These are phyloP conservation scores for Prolemur simus DNA, from an alignment of 2,113 vertebrate genomes.

Conservation along the genomic window DNA sequence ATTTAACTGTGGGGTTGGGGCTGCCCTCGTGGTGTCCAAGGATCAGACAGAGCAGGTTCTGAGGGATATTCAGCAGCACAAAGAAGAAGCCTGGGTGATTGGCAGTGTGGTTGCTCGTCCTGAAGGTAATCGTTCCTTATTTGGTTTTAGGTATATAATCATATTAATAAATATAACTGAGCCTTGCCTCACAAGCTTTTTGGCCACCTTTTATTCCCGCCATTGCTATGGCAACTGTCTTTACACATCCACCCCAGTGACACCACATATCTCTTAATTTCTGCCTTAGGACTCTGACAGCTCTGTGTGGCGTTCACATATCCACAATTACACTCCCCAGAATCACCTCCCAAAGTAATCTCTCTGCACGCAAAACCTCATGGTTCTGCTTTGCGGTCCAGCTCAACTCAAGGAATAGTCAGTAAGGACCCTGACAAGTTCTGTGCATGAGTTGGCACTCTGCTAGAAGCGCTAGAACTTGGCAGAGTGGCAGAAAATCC, in stretches of 20 bases:
- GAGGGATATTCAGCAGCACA: conserved; percentile 82
- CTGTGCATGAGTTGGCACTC: background rate
- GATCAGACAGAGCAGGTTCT: conserved; percentile 87
- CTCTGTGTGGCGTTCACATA: background rate
- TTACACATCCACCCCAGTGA: background rate
- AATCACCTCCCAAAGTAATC: background rate
- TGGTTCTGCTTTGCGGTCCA: background rate
- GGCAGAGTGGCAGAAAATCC: background rate
- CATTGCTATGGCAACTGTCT: background rate
- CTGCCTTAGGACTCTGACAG: background rate
- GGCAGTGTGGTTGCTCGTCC: conserved; percentile 86
- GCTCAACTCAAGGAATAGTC: background rate
- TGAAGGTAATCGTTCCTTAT: conserved; percentile 82
- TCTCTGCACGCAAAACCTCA: rapidly evolving
- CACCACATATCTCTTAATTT: background rate
- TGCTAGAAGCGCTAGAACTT: background rate
- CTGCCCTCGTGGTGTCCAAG: conserved; percentile 88
- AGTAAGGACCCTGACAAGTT: background rate
- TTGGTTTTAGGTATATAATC: background rate
- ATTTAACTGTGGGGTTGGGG: conserved; percentile 96
- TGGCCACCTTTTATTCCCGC: background rate
- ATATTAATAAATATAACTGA: background rate
- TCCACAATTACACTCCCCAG: background rate
- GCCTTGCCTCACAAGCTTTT: background rate
- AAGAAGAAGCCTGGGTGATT: conserved; percentile 92